Evolutionary conservation across 37 sponge, comb jelly and placozoan species (phyloP), one percentile per base, ranked within the genome.

Genomic region (Diacarnus erythraeanus): DNA sequence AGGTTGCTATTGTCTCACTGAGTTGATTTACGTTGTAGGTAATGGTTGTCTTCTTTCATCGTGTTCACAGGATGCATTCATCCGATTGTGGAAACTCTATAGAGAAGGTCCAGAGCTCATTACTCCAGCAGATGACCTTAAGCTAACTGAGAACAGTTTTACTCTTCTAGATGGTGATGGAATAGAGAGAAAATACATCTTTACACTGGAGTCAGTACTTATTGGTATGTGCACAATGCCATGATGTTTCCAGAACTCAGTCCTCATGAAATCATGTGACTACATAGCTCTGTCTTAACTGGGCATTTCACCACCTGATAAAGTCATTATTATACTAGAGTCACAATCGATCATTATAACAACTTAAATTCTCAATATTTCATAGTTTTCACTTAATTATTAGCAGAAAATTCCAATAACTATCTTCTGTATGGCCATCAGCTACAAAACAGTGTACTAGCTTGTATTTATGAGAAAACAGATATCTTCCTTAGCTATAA

Each of bases 51-150:
- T 90, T 31, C 43, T 96, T 38, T 94, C 96, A 18, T 77, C 86
- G 12, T 86, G 85, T 64, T 86, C 94, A 61, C 94, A 96, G 69
- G 96, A 96, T 56, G 56, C 75, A 38, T 92, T 57, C 74, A 83
- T 96, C 37, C 73, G 94, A 42, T 57, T 96, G 44, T 96, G 96
- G 96, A 71, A 81, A 20, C 29, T 96, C 3, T 29, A 74, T 0
- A 61, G 47, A 35, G 42, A 34, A 37, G 25, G 1, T 18, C 6
- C 23, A 27, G 58, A n/a, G n/a, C n/a, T n/a, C n/a, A n/a, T 39
- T 67, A 12, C 17, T 1, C 35, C 36, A 17, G 44, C 36, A 18
- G 47, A 74, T 29, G 74, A 17, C 57, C 73, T 93, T 27, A 76
- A 34, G 6, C 26, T 88, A 68, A 90, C 91, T 30, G 77, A 80